Evolutionary conservation across 2,113 vertebrate genomes (phyloP).

Genomic region (Romanogobio albipinnatus): DNA sequence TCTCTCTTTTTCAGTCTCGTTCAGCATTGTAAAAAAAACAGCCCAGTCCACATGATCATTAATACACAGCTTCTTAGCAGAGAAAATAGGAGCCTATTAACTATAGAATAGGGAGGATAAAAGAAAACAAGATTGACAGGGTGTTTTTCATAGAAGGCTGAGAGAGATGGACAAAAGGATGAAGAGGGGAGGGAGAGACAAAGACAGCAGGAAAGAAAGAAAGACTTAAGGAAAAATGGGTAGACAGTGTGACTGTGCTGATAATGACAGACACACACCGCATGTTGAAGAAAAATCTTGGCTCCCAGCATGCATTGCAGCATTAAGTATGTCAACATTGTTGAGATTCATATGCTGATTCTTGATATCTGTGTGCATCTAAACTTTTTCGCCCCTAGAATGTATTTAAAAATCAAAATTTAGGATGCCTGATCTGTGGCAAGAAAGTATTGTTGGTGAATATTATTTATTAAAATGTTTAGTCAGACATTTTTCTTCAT

Average conservation of each 20-base stretch:
- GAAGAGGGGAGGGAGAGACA: background rate
- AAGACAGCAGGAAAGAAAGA: constrained; percentile 18
- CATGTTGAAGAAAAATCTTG: background rate
- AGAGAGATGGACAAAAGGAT: constrained; percentile 42
- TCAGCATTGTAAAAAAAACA: background rate
- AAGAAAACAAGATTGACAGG: constrained; percentile 49
- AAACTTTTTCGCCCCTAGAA: no score
- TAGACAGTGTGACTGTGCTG: constrained; percentile 59
- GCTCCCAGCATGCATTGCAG: no score
- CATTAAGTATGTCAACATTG: no score
- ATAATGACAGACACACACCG: background rate
- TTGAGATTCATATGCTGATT: no score
- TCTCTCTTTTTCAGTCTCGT: background rate
- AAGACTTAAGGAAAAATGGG: constrained; percentile 12
- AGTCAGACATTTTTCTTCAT: no score
- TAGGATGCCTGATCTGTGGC: no score
- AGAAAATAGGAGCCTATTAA: constrained; percentile 56
- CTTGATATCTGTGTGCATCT: no score
- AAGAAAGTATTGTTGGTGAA: no score
- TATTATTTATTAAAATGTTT: no score
- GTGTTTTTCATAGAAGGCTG: constrained; percentile 40
- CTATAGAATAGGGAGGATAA: constrained; percentile 45
- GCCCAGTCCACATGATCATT: constrained; percentile 48
- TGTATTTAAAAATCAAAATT: no score
- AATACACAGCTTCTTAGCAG: constrained; percentile 48